Evolutionary conservation across 2,797 vertebrate genomes (phyloP).

Genomic region (Scomberomorus guttatus): DNA sequence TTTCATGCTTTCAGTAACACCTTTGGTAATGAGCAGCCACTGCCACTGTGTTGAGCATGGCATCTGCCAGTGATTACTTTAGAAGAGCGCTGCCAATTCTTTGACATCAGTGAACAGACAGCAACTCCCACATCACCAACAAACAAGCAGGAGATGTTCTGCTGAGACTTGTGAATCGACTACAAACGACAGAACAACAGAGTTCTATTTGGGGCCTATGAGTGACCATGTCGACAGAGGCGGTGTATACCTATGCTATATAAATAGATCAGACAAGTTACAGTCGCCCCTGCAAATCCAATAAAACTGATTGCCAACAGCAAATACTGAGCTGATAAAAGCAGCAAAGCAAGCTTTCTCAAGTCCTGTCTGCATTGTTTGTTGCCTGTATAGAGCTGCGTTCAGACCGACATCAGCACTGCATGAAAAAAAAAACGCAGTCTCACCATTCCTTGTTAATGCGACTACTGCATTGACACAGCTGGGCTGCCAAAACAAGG

Average conservation of each 20-base stretch:
- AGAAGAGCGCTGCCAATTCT: slow-evolving; percentile 39
- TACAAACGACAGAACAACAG: slow-evolving; percentile 41
- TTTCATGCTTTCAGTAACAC: slow-evolving; percentile 38
- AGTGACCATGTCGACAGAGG: slow-evolving; percentile 30
- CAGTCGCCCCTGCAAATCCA: not conserved
- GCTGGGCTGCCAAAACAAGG: too few relatives aligned
- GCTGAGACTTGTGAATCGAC: slow-evolving; percentile 38
- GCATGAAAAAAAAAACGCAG: not conserved
- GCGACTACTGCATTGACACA: too few relatives aligned
- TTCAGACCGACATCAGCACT: slow-evolving; percentile 12
- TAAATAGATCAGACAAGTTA: slow-evolving; percentile 25
- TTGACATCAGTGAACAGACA: slow-evolving; percentile 59
- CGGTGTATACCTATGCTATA: not conserved
- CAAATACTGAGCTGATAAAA: slow-evolving; percentile 9
- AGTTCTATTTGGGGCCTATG: slow-evolving; percentile 20
- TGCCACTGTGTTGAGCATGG: slow-evolving; percentile 34
- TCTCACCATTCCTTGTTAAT: not conserved
- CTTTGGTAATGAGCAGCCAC: slow-evolving; percentile 44
- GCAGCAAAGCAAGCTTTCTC: not conserved
- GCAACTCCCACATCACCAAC: slow-evolving; percentile 40
- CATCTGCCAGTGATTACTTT: slow-evolving; percentile 56
- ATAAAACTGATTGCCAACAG: not conserved
- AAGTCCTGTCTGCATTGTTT: not conserved
- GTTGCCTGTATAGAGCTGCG: not conserved
- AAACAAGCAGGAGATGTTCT: slow-evolving; percentile 50